phyloP scores from a whole-genome alignment of 2,888 invertebrate genomes.

The Rhingia campestris region DNA sequence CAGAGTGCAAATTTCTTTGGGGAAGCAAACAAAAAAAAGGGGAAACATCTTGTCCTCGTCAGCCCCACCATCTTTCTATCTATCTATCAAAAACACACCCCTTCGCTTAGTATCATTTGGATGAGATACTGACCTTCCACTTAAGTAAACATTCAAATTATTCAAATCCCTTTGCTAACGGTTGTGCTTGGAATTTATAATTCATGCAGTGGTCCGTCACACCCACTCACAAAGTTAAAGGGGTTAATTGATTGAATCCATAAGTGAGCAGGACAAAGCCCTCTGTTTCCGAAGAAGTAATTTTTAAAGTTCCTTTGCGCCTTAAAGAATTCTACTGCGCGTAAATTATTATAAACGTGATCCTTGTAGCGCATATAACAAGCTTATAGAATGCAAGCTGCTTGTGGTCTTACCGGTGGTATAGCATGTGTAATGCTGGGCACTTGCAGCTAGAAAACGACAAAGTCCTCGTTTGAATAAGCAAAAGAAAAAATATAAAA shows the following conservation, averaged over 20 bases:
- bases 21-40: background rate
- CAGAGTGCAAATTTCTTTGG: constrained; percentile 28
- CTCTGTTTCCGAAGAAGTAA: background rate
- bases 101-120: constrained; percentile 17
- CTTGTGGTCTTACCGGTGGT: constrained; percentile 25
- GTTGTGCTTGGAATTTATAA: constrained; percentile 59
- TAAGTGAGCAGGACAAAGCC: constrained; percentile 25
- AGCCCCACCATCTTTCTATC: constrained; percentile 12
- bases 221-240: constrained; percentile 13
- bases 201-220: constrained; percentile 30
- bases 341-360: constrained; percentile 44
- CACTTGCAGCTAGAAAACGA: constrained; percentile 27
- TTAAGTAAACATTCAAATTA: constrained; percentile 65
- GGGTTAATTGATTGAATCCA: constrained; percentile 58
- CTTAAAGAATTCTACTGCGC: constrained; percentile 23
- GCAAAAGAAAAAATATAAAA: background rate
- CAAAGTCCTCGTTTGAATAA: constrained; percentile 9
- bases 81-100: background rate
- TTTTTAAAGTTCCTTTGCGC: constrained; percentile 3
- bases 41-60: constrained; percentile 54
- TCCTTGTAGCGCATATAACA: constrained; percentile 19
- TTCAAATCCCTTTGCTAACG: constrained; percentile 65
- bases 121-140: constrained; percentile 62
- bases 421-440: constrained; percentile 10
- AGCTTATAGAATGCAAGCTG: constrained; percentile 31